Percentiles rank a stretch among this genome's conserved stretches.
Conservation (phyloP, 1,140 invertebrate genomes). For the Arion vulgaris region DNA sequence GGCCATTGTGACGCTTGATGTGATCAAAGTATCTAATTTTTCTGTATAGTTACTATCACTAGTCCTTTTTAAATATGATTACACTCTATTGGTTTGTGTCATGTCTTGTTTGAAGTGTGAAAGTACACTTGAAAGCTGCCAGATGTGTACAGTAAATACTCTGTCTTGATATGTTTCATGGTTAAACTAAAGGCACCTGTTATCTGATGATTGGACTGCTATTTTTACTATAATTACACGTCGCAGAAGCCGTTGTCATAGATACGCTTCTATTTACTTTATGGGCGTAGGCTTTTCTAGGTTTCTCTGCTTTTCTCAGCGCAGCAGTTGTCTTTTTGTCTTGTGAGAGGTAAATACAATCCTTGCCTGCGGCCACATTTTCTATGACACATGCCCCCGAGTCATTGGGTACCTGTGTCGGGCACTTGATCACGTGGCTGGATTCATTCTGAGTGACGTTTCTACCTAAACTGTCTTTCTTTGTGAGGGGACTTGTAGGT, state of each 20-base stretch:
- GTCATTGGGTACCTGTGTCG: neutral
- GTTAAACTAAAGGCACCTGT: neutral
- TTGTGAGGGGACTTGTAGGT: neutral
- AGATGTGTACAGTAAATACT: no score
- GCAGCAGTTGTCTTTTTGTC: neutral
- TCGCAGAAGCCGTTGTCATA: neutral
- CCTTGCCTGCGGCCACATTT: neutral
- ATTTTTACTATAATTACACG: neutral
- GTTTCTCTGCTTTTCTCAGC: conserved; percentile 4
- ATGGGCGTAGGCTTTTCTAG: conserved; percentile 8
- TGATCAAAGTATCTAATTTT: no score
- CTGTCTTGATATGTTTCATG: no score
- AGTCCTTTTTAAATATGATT: no score
- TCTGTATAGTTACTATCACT: no score
- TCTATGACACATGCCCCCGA: neutral
- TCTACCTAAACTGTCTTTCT: neutral
- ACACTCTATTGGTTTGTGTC: no score
- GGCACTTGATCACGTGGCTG: neutral
- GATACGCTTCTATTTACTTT: conserved; percentile 3
- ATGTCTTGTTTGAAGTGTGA: no score
- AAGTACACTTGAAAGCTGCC: no score
- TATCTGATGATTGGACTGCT: conserved; percentile 15
- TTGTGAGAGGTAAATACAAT: neutral
- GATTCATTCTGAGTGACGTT: neutral
- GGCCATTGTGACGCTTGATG: no score